A percentile compares a stretch with the other conserved stretches of the same genome.
phyloP scores from a whole-genome alignment of 2,888 invertebrate species.

The Drosophila anceps region DNA sequence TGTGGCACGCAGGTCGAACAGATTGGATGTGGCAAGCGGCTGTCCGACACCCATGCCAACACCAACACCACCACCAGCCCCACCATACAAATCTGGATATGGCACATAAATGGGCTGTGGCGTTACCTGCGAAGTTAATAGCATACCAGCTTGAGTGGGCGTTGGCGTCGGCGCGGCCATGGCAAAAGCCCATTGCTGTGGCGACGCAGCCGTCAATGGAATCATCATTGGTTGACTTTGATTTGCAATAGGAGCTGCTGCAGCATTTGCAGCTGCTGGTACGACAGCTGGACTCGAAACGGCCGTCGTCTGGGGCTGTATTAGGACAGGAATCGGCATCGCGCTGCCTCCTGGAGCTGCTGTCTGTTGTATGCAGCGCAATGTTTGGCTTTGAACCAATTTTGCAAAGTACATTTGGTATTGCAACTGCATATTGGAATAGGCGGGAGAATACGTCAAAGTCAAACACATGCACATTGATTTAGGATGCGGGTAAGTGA shows the following conservation, averaged over 20 bases:
- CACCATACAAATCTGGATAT: slow-evolving; percentile 56
- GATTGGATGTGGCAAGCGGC: slow-evolving; percentile 63
- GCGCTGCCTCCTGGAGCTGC: slow-evolving; percentile 36
- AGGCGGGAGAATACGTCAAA: background rate
- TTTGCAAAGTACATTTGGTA: slow-evolving; percentile 85
- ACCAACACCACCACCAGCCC: slow-evolving; percentile 5
- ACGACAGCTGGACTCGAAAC: slow-evolving; percentile 15
- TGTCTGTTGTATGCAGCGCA: slow-evolving; percentile 80
- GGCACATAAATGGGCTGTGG: slow-evolving; percentile 61
- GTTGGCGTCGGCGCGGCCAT: slow-evolving; percentile 72
- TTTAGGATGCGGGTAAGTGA: slow-evolving; percentile 14
- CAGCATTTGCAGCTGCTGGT: slow-evolving; percentile 16
- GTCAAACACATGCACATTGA: slow-evolving; percentile 14
- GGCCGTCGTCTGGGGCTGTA: slow-evolving; percentile 45
- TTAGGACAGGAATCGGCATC: slow-evolving; percentile 42
- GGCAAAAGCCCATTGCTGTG: slow-evolving; percentile 75
- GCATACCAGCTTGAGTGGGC: slow-evolving; percentile 68
- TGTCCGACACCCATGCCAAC: slow-evolving; percentile 9
- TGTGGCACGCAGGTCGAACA: slow-evolving; percentile 75
- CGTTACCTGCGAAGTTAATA: slow-evolving; percentile 66
- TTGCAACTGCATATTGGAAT: slow-evolving; percentile 75
- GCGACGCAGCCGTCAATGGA: slow-evolving; percentile 24
- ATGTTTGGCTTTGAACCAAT: slow-evolving; percentile 83
- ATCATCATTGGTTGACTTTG: slow-evolving; percentile 24
- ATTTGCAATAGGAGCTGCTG: slow-evolving; percentile 17